Evolutionary conservation across 1,140 invertebrate genomes (phyloP), one percentile per base, ranked within the genome.

Genomic region (Oedothorax gibbosus): DNA sequence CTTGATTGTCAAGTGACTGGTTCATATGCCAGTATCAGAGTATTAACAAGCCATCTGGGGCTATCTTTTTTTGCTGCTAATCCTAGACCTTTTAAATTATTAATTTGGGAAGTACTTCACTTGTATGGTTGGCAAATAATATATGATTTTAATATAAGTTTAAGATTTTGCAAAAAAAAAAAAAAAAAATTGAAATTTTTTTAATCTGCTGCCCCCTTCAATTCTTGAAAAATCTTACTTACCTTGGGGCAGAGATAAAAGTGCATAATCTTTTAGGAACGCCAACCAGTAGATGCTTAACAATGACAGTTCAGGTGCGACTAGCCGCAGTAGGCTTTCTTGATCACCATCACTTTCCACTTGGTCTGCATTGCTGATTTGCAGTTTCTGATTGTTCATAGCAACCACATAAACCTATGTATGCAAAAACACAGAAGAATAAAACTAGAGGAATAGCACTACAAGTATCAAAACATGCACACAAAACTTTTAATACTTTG

Each of bases 251-350:
- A 99, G 91, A 87, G 97, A 96, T 11, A 99, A 90, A 57, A 99
- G 91, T 4, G 98, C 98, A 89, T 99, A 95, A 92, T 99, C 98
- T 90, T 95, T 95, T 79, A 99, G 91, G 3, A 97, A 97, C 8
- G 96, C 94, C 15, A 99, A 90, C 98, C 98, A 99, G 90, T 99
- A 95, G 86, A 96, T 94, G 83, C 97, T 96, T 56, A 99, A 92
- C 89, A 94, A 95, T 76, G 94, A 92, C 71, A 99, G 91, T 91
- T 99, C 97, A 4, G 98, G 98, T 89, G 98, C 94, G 0, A 99
- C 98, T 15, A 99, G 91, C 87, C 94, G 95, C 20, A 99, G 89
- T 49, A 99, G 90, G 88, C 91, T 92, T 90, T 92, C 91, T 89
- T 96, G 95, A 11, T 93, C 73, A 15, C 78, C n/a, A 62, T 50